Base-by-base conservation (phyloP, 1,140 invertebrate species). In the Apis cerana region DNA sequence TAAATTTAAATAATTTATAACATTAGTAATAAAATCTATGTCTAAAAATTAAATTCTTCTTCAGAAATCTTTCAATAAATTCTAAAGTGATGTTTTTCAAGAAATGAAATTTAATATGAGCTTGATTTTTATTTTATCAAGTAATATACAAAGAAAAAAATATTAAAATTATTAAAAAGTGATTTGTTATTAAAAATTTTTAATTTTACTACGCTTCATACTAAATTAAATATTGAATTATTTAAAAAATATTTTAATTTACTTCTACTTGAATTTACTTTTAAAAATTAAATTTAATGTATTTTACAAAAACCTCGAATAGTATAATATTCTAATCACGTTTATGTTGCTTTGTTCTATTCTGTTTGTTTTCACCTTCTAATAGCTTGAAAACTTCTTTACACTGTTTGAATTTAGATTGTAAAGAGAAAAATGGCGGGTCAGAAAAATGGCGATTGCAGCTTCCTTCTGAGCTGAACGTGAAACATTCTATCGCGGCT, bases 401-500 rank as follows among this genome's bases (percentile, higher is more conserved):
- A 50, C 68, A 50, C 67, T 80, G 52, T 75, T 23, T 67, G 17
- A 65, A 27, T 56, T n/a, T 67, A 43, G n/a, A 50, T 64, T 33
- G 59, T 52, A 15, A 50, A 43, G 48, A 2, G 21, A 11, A 48
- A 27, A 61, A 21, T 15, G 27, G 23, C 50, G 48, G 61, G 17
- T 59, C 8, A 21, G 43, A 48, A 58, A 33, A 68, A 59, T 27
- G 48, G 19, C 5, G 62, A 68, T 54, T n/a, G 64, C 33, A 75
- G 62, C 62, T 81, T 33, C 27, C 58, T 23, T 72, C 21, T 43
- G 33, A 78, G 54, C 65, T 48, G 65, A 71, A 54, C 62, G 59
- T 74, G 27, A 74, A 80, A 71, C n/a, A 80, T 52, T 67, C 70
- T 75, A n/a, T 75, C 23, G 71, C 64, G 54, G 71, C 80, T 81